These are phyloP conservation scores for Lepidurus couesii DNA, from an alignment of 1,140 invertebrate species.

Conservation along the genomic window DNA sequence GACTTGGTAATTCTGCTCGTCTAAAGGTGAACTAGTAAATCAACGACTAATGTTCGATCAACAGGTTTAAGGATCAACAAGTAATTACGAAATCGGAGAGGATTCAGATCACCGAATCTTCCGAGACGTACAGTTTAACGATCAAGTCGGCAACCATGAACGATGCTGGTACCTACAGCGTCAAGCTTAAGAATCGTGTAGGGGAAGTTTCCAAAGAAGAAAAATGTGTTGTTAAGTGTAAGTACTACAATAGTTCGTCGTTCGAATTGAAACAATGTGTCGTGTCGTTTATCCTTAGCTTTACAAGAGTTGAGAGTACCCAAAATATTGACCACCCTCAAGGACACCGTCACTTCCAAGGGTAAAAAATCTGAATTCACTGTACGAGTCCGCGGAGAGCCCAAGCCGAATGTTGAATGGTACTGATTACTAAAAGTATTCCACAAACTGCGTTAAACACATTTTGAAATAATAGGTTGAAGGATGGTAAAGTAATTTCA, in stretches of 20 bases:
- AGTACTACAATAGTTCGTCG: conserved; percentile 41
- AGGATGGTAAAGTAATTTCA: conserved; percentile 40
- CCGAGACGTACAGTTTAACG: conserved; percentile 65
- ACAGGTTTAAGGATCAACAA: conserved; percentile 57
- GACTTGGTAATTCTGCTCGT: conserved; percentile 55
- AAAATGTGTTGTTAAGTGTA: conserved; percentile 63
- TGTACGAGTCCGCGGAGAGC: conserved; percentile 73
- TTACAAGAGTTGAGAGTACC: conserved; percentile 69
- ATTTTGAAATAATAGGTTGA: conserved; percentile 41
- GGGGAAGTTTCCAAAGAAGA: conserved; percentile 58
- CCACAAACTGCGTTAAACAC: background rate
- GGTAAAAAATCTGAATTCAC: conserved; percentile 64
- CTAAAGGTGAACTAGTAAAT: conserved; percentile 27
- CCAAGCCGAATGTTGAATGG: conserved; percentile 41
- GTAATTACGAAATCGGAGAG: conserved; percentile 55
- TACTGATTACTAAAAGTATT: conserved; percentile 30
- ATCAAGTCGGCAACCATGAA: conserved; percentile 47
- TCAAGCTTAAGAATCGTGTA: conserved; percentile 52
- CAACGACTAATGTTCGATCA: conserved; percentile 24
- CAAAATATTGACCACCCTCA: conserved; percentile 60
- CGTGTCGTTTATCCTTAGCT: conserved; percentile 47
- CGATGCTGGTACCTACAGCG: conserved; percentile 52
- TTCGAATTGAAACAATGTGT: background rate
- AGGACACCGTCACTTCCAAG: conserved; percentile 61
- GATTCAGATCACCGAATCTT: conserved; percentile 59